Percentiles rank a stretch among this genome's conserved stretches.
These are phyloP conservation scores for Montipora foliosa DNA, from an alignment of 64 coral and sea anemone species.

Conservation along the genomic window DNA sequence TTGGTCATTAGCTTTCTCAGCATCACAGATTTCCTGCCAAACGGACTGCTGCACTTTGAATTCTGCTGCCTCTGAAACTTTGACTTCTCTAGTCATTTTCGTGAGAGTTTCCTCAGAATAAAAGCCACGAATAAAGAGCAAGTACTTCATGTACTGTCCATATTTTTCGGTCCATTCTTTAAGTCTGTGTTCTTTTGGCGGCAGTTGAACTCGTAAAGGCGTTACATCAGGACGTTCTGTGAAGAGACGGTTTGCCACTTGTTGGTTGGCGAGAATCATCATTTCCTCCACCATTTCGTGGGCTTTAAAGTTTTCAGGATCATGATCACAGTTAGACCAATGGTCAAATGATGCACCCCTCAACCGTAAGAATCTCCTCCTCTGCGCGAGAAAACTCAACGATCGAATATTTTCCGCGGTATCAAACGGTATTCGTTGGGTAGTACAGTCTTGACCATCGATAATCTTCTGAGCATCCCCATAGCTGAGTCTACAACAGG, in stretches of 20 bases:
- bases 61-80: neutral
- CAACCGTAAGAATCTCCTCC: neutral
- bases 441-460: neutral
- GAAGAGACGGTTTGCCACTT: constrained; percentile 54
- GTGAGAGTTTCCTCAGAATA: neutral
- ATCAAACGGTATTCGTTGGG: neutral
- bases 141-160: constrained; percentile 37
- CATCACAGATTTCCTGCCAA: constrained; percentile 10
- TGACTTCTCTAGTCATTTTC: neutral
- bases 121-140: constrained; percentile 9
- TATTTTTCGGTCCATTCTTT: constrained; percentile 70
- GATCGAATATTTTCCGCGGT: neutral
- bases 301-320: constrained; percentile 56
- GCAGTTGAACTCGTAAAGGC: constrained; percentile 68
- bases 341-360: constrained; percentile 61
- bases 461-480: constrained; percentile 72
- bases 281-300: constrained; percentile 94
- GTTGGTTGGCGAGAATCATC: constrained; percentile 89
- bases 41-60: constrained; percentile 23
- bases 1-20: constrained; percentile 29
- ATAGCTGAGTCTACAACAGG: constrained; percentile 51
- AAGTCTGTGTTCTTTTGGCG: constrained; percentile 79
- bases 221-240: neutral
- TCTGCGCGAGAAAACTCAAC: constrained; percentile 3
- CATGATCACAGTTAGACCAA: constrained; percentile 31